phyloP scores from a whole-genome alignment of 2,113 vertebrate species.

The Edolisoma coerulescens region DNA sequence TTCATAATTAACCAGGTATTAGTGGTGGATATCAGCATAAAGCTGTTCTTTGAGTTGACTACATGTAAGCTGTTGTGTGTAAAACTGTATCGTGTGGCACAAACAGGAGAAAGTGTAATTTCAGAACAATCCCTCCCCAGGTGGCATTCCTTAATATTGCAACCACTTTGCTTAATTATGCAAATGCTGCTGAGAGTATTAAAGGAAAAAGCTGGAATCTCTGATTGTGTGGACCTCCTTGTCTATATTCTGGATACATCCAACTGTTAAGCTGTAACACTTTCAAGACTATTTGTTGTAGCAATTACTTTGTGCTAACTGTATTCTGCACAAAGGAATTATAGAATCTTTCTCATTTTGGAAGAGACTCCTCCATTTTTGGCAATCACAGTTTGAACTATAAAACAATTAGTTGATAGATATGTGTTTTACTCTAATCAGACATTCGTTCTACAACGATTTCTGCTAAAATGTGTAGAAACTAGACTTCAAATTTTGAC shows the following conservation, averaged over 20 bases:
- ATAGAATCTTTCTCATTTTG: not conserved
- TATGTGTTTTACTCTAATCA: not conserved
- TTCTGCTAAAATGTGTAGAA: not conserved
- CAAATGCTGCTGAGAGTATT: not conserved
- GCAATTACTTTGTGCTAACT: not conserved
- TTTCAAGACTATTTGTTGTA: not conserved
- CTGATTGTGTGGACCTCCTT: not conserved
- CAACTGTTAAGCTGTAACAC: not conserved
- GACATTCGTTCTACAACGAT: not conserved
- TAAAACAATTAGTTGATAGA: not conserved
- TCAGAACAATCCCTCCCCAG: not conserved
- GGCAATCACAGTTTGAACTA: not conserved
- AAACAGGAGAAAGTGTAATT: not conserved
- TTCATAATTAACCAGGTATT: not conserved
- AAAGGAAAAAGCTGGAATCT: not conserved
- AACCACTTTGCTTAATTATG: conserved; percentile 3
- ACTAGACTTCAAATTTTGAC: not conserved
- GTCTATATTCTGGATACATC: not conserved
- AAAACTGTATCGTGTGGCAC: not conserved
- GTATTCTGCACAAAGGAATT: not conserved
- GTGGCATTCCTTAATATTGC: not conserved
- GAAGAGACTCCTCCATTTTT: not conserved
- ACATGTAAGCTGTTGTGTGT: not conserved
- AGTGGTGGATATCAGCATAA: not conserved
- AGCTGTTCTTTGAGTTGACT: not conserved